These are phyloP conservation scores for Crepidodera aurea DNA, from an alignment of 2,888 invertebrate species.

Conservation along the genomic window DNA sequence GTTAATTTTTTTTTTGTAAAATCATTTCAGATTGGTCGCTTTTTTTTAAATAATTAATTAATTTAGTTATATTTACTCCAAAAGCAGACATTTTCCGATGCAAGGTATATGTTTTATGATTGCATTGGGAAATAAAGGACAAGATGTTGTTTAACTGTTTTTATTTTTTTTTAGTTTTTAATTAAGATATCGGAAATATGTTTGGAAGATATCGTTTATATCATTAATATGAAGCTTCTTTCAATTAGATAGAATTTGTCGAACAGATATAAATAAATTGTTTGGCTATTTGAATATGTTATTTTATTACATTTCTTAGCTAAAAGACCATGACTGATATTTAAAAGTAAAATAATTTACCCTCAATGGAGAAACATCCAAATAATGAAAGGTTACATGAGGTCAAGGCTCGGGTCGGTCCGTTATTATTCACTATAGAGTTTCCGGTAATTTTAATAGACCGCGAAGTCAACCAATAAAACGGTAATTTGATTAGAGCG, in stretches of 20 bases:
- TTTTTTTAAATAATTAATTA: constrained; percentile 27
- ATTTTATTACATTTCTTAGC: no score
- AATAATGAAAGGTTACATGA: no score
- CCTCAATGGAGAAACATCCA: no score
- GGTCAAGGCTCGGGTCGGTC: no score
- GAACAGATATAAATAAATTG: constrained; percentile 50
- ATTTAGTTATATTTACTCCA: constrained; percentile 21
- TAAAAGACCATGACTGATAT: no score
- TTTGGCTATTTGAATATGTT: constrained; percentile 41
- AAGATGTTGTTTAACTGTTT: constrained; percentile 36
- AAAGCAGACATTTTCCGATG: constrained; percentile 29
- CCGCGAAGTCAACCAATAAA: no score
- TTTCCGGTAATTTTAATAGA: no score
- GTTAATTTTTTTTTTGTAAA: constrained; percentile 29
- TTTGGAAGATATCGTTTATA: constrained; percentile 53
- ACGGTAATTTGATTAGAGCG: no score
- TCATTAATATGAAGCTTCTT: constrained; percentile 46
- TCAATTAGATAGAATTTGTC: constrained; percentile 49
- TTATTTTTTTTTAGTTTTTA: constrained; percentile 45
- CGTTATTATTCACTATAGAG: no score
- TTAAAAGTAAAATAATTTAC: no score
- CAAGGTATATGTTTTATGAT: constrained; percentile 44
- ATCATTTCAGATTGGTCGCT: constrained; percentile 30
- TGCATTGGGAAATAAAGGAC: constrained; percentile 41
- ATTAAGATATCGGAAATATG: constrained; percentile 55